Conservation (phyloP, 2,888 invertebrate genomes). For the Drosophila helvetica region DNA sequence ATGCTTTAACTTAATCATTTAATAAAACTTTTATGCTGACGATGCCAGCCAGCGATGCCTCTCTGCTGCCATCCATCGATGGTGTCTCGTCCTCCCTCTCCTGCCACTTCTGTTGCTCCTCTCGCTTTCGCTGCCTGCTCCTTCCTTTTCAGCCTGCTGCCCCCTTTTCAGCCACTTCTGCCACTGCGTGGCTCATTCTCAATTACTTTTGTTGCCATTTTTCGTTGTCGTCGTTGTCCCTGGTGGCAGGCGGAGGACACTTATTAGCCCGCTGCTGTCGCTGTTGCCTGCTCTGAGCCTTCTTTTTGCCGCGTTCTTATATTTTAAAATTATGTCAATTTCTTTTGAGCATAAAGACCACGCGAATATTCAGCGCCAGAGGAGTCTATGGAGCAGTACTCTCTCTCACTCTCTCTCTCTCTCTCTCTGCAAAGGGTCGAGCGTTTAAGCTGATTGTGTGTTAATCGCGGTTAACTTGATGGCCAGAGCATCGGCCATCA, state of each 20-base stretch:
- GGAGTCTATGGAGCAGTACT: conserved; percentile 24
- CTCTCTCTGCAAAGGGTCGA: conserved; percentile 36
- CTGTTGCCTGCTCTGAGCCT: conserved; percentile 22
- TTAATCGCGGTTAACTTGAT: conserved; percentile 57
- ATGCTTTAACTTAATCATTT: conserved; percentile 72
- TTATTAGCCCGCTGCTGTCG: conserved; percentile 54
- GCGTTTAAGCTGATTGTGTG: conserved; percentile 59
- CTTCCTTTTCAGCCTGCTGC: background rate
- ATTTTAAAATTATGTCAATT: conserved; percentile 64
- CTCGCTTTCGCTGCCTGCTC: too few species aligned
- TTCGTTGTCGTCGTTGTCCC: conserved; percentile 28
- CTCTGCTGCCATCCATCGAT: conserved; percentile 25
- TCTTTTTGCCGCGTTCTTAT: conserved; percentile 32
- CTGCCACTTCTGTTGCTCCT: background rate
- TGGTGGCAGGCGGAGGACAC: conserved; percentile 42
- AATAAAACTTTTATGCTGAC: conserved; percentile 77
- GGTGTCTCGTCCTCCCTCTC: conserved; percentile 11
- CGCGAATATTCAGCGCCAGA: conserved; percentile 34
- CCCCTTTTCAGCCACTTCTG: background rate
- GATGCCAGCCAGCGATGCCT: conserved; percentile 28
- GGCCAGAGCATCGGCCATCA: conserved; percentile 21
- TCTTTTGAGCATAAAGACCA: conserved; percentile 40
- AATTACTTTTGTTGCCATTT: conserved; percentile 60
- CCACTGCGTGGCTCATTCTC: conserved; percentile 33
- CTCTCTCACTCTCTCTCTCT: background rate